Conservation (phyloP, 2,888 invertebrate species). For the Ectemnius lituratus region DNA sequence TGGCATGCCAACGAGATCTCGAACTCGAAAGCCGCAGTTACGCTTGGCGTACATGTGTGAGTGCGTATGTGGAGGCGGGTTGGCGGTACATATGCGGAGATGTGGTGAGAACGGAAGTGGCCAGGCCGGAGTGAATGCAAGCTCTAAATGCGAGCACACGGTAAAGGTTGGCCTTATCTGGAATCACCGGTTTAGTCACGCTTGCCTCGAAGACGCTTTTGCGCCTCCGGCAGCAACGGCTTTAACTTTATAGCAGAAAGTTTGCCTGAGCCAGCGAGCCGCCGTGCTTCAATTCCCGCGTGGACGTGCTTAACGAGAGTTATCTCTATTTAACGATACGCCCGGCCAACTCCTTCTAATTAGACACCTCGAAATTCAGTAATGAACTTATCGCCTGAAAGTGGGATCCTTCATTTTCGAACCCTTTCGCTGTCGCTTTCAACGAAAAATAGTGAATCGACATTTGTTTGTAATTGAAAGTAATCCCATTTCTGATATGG, state of each 20-base stretch:
- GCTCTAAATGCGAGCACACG: slow-evolving; percentile 38
- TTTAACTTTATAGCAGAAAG: slow-evolving; percentile 55
- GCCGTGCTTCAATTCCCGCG: slow-evolving; percentile 50
- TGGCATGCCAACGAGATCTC: slow-evolving; percentile 35
- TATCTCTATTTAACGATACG: slow-evolving; percentile 52
- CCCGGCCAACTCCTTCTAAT: slow-evolving; percentile 29
- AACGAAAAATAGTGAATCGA: no score
- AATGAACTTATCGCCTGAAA: slow-evolving; percentile 33
- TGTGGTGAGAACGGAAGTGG: slow-evolving; percentile 7
- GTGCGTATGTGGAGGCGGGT: not conserved
- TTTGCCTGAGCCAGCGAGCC: slow-evolving; percentile 33
- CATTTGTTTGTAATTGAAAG: no score
- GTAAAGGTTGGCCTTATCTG: slow-evolving; percentile 52
- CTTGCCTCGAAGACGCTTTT: slow-evolving; percentile 55
- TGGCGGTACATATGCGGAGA: not conserved
- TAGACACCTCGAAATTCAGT: slow-evolving; percentile 30
- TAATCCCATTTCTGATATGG: no score
- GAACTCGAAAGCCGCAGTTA: slow-evolving; percentile 18
- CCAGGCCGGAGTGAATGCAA: slow-evolving; percentile 18
- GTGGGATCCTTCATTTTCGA: no score
- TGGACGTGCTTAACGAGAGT: slow-evolving; percentile 54
- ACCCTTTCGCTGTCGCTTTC: no score
- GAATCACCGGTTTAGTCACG: slow-evolving; percentile 56
- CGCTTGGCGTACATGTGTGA: not conserved
- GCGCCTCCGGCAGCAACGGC: slow-evolving; percentile 43